Conservation (phyloP, 1,140 invertebrate genomes). For the Lithobius niger region DNA sequence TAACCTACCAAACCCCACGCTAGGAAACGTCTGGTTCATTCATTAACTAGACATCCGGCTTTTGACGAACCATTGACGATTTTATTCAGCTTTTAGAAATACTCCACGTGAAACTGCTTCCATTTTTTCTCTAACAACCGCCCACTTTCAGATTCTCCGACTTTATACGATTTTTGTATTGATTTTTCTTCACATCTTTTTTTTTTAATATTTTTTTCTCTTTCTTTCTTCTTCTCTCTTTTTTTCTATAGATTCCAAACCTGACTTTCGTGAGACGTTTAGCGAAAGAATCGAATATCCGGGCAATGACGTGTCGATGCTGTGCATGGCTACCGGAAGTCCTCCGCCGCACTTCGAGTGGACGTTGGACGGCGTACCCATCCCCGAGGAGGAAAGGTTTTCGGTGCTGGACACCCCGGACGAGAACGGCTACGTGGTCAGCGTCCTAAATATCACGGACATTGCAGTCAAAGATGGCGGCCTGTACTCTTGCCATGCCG, state of each 20-base stretch:
- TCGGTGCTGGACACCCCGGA: conserved; percentile 52
- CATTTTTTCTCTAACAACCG: neutral
- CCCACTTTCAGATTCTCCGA: neutral
- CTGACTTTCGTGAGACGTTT: conserved; percentile 64
- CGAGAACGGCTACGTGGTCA: conserved; percentile 63
- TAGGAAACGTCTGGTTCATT: no score
- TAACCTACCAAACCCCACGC: no score
- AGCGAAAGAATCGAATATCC: conserved; percentile 66
- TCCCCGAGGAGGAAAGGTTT: conserved; percentile 22
- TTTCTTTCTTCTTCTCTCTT: neutral
- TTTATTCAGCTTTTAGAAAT: conserved; percentile 29
- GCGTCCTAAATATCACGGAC: conserved; percentile 71
- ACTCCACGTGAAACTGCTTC: neutral
- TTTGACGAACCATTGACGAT: no score
- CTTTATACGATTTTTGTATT: neutral
- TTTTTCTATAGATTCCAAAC: conserved; percentile 43
- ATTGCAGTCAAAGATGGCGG: conserved; percentile 51
- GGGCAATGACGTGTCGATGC: conserved; percentile 60
- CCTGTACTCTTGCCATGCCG: conserved; percentile 29
- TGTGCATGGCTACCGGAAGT: conserved; percentile 68
- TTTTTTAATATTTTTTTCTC: neutral
- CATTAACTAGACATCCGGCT: no score
- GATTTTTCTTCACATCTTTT: neutral
- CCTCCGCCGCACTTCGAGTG: conserved; percentile 73
- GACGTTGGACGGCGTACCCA: conserved; percentile 50